Evolutionary conservation across 2,888 invertebrate genomes (phyloP), one percentile per base, ranked within the genome.

Genomic region (Ormyrus rosae): DNA sequence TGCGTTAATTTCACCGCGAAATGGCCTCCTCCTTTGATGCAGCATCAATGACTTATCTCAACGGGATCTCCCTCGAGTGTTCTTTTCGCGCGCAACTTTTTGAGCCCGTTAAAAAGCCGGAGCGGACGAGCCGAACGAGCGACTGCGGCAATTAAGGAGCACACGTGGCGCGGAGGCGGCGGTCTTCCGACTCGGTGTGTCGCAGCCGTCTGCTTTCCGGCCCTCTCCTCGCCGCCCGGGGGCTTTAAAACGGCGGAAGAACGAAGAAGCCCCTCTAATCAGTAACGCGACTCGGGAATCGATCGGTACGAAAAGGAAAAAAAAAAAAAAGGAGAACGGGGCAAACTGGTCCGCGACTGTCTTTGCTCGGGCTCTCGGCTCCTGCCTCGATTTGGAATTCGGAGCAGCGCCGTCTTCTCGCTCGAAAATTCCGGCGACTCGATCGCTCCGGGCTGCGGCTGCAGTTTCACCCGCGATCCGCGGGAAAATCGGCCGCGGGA

Each of bases 331-430:
- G 6, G 74, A 34, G 19, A 55, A 11, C 45, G 19, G 45, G 10
- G 53, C 53, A 56, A 68, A 69, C 69, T 69, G 69, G 69, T 55
- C 61, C 53, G 13, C 53, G 13, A 6, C 50, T 48, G 45, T 10
- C 13, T 45, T n/a, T 4, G 9, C 4, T 0, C 1, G 13, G 13
- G 55, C 34, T 55, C 5, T 13, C n/a, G 51, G 19, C 7, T n/a
- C 56, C 56, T 74, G 46, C 19, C 61, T 68, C 55, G 46, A 68
- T 68, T 55, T 69, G 55, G 61, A 76, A 69, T 68, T 65, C 65
- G 74, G 65, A 65, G 74, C 72, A 72, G 72, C 46, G 63, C 53
- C 53, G 45, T 56, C 58, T 69, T 69, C 56, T 34, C 56, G 8
- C 7, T 5, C 6, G 34, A 34, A 10, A 7, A 19, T 8, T 60